Base-by-base conservation (phyloP, 2,113 vertebrate genomes). In the Syngnathus scovelli region DNA sequence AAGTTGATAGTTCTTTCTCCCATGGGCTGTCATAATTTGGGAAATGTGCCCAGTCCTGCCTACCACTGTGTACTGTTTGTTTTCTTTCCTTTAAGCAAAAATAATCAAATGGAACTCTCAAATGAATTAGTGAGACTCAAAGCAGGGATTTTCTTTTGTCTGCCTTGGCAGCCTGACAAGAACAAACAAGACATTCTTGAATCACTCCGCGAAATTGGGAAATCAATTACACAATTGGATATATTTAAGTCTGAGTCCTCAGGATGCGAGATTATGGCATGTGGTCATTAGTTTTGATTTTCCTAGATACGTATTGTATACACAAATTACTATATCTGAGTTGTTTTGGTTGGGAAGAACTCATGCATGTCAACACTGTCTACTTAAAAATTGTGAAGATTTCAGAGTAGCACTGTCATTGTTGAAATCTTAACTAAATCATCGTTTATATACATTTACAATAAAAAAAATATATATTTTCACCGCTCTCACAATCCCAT, bases 131-230 rank as follows among this genome's bases (percentile, higher is more conserved):
- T 12, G 21, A 55, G 21, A 55, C 52, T 23, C 55, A 58, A 58
- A 58, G 55, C 27, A 16, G 27, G 55, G 55, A 36, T 58, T 58
- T 58, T 58, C 27, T 58, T 58, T 16, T 56, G 54, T 56, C 54
- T 33, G 54, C 23, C 12, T 58, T 36, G 55, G 55, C 55, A 36
- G 23, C 18, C 12, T 5, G 6, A 58, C 55, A 36, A 5, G 54
- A 56, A 56, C 54, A 56, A 56, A 56, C 54, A 36, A 58, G 55
- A 36, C 27, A 7, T 12, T 33, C 27, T 58, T 7, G 27, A 33
- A 36, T 33, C 27, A 7, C 55, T 7, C 33, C 15, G 55, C 16
- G 55, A 58, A 58, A 58, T 13, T 7, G 12, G 6, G 6, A 36
- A 33, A 58, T 56, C 55, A 56, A 56, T 13, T 33, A 36, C 55